These are phyloP conservation scores for Stegodyphus dumicola DNA, from an alignment of 1,140 invertebrate genomes.

Conservation along the genomic window DNA sequence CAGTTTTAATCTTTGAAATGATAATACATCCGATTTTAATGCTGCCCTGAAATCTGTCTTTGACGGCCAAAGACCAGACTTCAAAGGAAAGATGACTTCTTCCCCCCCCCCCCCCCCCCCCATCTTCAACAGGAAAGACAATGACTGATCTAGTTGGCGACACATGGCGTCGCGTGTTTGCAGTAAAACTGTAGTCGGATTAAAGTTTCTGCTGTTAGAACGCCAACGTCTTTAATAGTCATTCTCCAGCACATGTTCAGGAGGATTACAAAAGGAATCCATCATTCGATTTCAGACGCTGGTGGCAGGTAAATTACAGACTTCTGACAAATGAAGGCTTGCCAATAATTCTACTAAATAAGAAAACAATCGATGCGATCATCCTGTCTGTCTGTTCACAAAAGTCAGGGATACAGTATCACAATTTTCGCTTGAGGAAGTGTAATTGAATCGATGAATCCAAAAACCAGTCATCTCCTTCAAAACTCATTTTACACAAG, in stretches of 20 bases:
- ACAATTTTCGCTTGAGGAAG: background rate
- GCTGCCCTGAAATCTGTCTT: background rate
- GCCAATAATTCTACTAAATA: no score
- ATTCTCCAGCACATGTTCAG: no score
- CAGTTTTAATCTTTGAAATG: no score
- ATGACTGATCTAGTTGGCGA: background rate
- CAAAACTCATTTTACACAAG: no score
- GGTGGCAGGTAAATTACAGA: no score
- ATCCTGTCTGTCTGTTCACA: background rate
- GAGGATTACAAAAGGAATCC: no score
- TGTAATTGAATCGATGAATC: background rate
- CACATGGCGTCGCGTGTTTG: constrained; percentile 26
- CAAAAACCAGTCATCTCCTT: background rate
- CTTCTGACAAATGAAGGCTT: no score
- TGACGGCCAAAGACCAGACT: background rate
- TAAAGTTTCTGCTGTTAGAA: background rate
- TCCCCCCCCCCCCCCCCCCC: no score
- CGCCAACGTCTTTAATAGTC: background rate
- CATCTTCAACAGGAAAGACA: no score
- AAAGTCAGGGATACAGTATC: background rate
- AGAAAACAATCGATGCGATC: background rate
- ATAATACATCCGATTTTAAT: no score
- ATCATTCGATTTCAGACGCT: no score
- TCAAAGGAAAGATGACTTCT: background rate
- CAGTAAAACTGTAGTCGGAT: background rate